Evolutionary conservation across 2,113 vertebrate species (phyloP), one percentile per base, ranked within the genome.

Genomic region (Willisornis vidua): DNA sequence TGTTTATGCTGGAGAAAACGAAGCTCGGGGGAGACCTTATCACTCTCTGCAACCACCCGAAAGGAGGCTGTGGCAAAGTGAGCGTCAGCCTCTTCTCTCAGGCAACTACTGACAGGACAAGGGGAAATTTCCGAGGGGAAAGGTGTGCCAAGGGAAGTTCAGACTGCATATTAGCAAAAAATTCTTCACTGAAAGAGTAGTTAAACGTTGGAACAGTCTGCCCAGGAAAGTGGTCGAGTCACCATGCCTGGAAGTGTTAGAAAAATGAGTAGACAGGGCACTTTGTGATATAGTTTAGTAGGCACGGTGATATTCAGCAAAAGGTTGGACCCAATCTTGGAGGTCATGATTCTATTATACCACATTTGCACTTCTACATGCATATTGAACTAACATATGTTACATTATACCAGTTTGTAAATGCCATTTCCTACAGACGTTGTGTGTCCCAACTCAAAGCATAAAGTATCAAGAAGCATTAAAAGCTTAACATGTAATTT

Each of bases 361-460:
- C 26, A 41, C 0, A 1, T 28, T 37, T 58, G 19, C 19, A 54
- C 39, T 73, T 76, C 58, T 7, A 17, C 8, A 23, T 2, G 6
- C 11, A 22, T 29, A 90, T 0, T 0, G 0, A 79, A 62, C 10
- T 26, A 59, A 65, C 1, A 1, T 20, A 25, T 15, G 23, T 17
- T 45, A 19, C 22, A 6, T 12, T 1, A 7, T 12, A 62, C 9
- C 19, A 37, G n/a, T 6, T 22, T 48, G 41, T n/a, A 35, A 62
- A 28, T 18, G 8, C 12, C 20, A 20, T 25, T 68, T 89, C 57
- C 70, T 43, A 31, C 6, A 49, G 43, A 59, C 10, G 10, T 5
- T 48, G 8, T 1, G 13, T 13, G 5, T 23, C 41, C 15, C 41
- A 45, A 49, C 17, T 26, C 22, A n/a, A 41, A 61, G 41, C 45